phyloP scores from a whole-genome alignment of 2,797 vertebrate genomes.

The Alectoris magna region DNA sequence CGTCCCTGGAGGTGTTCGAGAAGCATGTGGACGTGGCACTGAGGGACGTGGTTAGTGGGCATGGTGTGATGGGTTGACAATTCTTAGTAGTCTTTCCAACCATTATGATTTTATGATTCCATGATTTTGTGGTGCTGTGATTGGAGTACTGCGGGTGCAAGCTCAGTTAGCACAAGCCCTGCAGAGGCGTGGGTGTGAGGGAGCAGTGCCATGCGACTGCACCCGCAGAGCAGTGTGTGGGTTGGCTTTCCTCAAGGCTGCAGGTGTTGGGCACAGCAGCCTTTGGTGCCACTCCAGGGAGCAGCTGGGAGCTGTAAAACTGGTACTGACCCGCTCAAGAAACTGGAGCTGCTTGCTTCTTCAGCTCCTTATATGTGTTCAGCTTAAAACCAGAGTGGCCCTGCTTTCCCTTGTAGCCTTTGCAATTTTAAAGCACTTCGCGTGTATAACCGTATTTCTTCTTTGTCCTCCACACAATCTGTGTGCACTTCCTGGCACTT shows the following conservation, averaged over 20 bases:
- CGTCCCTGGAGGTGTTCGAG: no score
- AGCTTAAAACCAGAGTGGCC: background rate
- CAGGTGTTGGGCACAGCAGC: background rate
- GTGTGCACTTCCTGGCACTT: background rate
- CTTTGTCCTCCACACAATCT: background rate
- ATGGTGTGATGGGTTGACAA: no score
- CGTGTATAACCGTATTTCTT: fast-evolving
- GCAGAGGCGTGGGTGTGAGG: fast-evolving
- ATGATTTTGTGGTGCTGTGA: background rate
- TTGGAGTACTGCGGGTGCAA: fast-evolving
- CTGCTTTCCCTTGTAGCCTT: background rate
- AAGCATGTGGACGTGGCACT: no score
- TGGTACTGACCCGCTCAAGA: background rate
- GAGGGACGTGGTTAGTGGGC: no score
- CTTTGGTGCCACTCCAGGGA: background rate
- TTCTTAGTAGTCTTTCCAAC: no score
- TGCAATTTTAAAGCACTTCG: background rate
- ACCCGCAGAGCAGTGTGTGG: fast-evolving
- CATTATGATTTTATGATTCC: no score
- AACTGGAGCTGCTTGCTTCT: background rate
- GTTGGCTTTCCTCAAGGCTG: background rate
- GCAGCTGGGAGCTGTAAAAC: background rate
- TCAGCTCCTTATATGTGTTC: background rate
- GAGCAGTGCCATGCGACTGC: background rate
- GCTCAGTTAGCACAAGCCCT: background rate